phyloP scores from a whole-genome alignment of 2,113 vertebrate genomes.

The Odontophorus gujanensis region DNA sequence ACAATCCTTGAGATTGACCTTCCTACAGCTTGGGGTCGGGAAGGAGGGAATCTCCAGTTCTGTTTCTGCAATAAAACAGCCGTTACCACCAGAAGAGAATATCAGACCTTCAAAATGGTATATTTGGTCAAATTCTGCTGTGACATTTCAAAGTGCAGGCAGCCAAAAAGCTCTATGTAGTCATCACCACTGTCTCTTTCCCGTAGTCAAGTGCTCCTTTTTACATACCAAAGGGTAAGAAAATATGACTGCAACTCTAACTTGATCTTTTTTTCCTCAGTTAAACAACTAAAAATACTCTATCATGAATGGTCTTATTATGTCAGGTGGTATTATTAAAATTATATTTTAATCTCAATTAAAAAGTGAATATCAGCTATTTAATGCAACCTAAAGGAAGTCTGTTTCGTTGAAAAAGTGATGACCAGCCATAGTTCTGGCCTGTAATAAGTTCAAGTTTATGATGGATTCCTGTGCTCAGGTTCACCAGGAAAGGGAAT shows the following conservation, averaged over 20 bases:
- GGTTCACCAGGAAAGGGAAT: background rate
- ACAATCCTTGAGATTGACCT: background rate
- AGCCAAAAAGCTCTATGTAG: rapidly evolving
- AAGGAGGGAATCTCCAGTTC: background rate
- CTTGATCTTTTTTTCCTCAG: background rate
- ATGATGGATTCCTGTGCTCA: background rate
- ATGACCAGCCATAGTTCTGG: background rate
- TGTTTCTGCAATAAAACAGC: background rate
- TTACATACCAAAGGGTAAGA: background rate
- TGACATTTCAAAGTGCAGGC: background rate
- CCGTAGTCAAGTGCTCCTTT: background rate
- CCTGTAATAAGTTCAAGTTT: background rate
- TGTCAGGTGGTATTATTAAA: background rate
- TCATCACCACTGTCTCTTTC: background rate
- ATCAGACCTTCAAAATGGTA: background rate
- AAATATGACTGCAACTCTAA: background rate
- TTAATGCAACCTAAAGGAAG: background rate
- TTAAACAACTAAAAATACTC: background rate
- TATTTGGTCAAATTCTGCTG: background rate
- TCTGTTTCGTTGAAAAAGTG: background rate
- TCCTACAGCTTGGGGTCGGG: background rate
- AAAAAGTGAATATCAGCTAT: background rate
- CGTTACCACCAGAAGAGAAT: background rate
- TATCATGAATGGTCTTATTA: background rate
- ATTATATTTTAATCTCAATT: background rate